phyloP scores from a whole-genome alignment of 2,113 vertebrate genomes.

The Peucedramus taeniatus region DNA sequence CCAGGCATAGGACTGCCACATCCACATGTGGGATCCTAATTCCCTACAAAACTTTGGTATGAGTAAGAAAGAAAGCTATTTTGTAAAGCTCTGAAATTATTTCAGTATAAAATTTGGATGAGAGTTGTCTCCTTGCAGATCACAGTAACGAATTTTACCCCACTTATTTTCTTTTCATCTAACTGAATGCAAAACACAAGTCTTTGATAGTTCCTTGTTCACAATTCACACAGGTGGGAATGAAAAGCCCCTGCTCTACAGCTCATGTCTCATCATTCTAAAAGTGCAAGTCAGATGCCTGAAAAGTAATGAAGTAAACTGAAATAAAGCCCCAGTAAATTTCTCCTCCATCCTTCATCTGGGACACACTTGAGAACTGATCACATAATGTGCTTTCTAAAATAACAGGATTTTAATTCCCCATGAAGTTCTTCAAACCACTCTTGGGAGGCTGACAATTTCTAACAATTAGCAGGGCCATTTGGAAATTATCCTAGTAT shows the following conservation, averaged over 20 bases:
- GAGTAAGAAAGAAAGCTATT: neutral
- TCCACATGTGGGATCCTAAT: neutral
- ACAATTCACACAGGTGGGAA: neutral
- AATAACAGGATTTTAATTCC: neutral
- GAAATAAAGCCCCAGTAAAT: neutral
- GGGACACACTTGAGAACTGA: neutral
- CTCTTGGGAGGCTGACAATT: neutral
- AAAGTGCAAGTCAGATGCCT: neutral
- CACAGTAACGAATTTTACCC: neutral
- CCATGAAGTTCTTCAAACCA: neutral
- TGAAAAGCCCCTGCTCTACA: neutral
- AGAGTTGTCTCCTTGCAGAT: neutral
- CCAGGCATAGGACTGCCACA: neutral
- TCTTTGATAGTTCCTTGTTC: neutral
- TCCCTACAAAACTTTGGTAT: neutral
- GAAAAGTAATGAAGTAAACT: neutral
- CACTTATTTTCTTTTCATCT: neutral
- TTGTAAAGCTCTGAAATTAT: neutral
- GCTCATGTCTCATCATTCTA: neutral
- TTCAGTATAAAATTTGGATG: neutral
- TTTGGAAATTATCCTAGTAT: neutral
- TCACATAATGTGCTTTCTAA: neutral
- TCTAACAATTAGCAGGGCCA: neutral
- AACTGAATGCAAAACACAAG: neutral
- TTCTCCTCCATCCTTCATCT: neutral